These are phyloP conservation scores for Scaptomyza flava DNA, from an alignment of 2,888 invertebrate species.

Conservation along the genomic window DNA sequence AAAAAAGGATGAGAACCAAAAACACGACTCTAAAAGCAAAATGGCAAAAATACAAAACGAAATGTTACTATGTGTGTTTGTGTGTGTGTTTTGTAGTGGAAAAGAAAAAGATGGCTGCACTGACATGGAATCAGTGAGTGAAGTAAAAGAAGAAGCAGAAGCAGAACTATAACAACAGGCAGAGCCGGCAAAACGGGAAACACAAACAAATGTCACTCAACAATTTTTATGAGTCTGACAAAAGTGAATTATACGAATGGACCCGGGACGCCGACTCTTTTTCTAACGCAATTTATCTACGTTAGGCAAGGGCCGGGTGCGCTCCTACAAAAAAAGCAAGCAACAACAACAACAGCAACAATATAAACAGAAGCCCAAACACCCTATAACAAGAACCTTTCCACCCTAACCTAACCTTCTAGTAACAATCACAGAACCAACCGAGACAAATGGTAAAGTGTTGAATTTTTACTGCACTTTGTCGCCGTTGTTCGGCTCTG, in stretches of 20 bases:
- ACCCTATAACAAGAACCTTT: neutral
- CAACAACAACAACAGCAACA: slow-evolving; percentile 13
- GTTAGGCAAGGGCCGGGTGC: slow-evolving; percentile 56
- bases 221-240: slow-evolving; percentile 81
- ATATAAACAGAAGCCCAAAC: slow-evolving; percentile 2
- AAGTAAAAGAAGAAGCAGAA: slow-evolving; percentile 30
- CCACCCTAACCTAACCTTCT: neutral
- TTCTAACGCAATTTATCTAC: slow-evolving; percentile 80
- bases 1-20: slow-evolving; percentile 29
- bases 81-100: slow-evolving; percentile 48
- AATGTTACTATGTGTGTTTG: slow-evolving; percentile 24
- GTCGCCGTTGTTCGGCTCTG: slow-evolving; percentile 47
- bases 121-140: slow-evolving; percentile 71
- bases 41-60: slow-evolving; percentile 51
- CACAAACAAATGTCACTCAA: slow-evolving; percentile 81
- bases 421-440: slow-evolving; percentile 23
- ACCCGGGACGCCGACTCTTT: slow-evolving; percentile 76
- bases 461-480: slow-evolving; percentile 75
- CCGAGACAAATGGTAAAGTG: slow-evolving; percentile 68
- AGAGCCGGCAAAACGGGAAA: slow-evolving; percentile 73
- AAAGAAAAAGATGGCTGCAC: slow-evolving; percentile 75
- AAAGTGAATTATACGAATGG: slow-evolving; percentile 81
- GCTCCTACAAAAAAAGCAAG: slow-evolving; percentile 18
- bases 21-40: slow-evolving; percentile 47
- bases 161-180: slow-evolving; percentile 48